Percentiles rank a stretch among this genome's conserved stretches.
Evolutionary conservation across 2,888 invertebrate genomes (phyloP).

Genomic region (Euphydryas editha): DNA sequence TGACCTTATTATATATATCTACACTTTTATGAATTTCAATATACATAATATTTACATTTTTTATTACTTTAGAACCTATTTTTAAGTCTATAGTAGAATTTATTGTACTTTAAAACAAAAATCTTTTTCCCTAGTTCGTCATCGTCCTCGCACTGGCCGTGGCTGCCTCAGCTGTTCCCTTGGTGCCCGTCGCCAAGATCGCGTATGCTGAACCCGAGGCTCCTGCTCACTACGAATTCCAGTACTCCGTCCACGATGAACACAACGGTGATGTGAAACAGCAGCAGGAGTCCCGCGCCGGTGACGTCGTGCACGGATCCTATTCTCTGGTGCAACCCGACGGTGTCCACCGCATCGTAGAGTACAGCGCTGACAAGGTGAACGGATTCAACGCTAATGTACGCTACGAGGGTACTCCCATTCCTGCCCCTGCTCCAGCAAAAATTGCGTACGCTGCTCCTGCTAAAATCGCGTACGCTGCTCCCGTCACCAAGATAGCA

Average conservation of each 20-base stretch:
- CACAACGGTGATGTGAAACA: conserved; percentile 76
- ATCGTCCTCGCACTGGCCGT: conserved; percentile 59
- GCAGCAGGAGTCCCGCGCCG: conserved; percentile 72
- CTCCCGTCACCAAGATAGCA: conserved; percentile 48
- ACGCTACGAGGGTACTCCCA: conserved; percentile 72
- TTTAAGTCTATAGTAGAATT: background rate
- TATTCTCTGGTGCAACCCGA: conserved; percentile 78
- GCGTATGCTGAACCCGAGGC: conserved; percentile 64
- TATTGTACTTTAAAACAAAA: background rate
- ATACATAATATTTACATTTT: background rate
- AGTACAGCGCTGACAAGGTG: conserved; percentile 72
- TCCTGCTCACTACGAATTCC: conserved; percentile 72
- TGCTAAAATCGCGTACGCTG: conserved; percentile 44
- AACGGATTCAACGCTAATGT: conserved; percentile 77
- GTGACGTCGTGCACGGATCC: conserved; percentile 72
- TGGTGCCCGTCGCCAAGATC: conserved; percentile 55
- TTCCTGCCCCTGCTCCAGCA: conserved; percentile 47
- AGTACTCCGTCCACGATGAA: conserved; percentile 73
- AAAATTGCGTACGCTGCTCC: conserved; percentile 51
- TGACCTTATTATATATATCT: too few relatives aligned
- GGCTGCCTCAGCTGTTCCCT: conserved; percentile 48
- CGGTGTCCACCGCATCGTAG: conserved; percentile 73
- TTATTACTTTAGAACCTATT: background rate
- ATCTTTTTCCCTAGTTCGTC: conserved; percentile 29
- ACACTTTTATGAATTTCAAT: background rate